Conservation (phyloP, 30 jellyfish, hydroid and myxozoan genomes). For the Clytia hemisphaerica region DNA sequence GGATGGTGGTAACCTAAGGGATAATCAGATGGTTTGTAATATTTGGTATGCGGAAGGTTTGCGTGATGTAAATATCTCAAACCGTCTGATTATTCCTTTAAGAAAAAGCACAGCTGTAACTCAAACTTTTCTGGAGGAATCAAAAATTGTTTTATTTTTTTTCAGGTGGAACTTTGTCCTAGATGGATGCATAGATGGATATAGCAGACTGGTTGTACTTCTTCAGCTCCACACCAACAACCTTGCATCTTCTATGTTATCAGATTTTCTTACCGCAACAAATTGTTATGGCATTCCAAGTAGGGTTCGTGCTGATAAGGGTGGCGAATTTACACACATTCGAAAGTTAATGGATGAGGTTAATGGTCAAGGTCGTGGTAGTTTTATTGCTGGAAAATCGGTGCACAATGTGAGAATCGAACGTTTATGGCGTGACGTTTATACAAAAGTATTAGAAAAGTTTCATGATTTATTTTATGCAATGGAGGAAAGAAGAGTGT, state of each 20-base stretch:
- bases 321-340: constrained; percentile 7
- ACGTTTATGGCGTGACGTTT: constrained; percentile 27
- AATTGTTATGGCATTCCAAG: constrained; percentile 18
- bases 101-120: too few species aligned
- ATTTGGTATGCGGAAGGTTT: too few species aligned
- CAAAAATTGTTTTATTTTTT: neutral
- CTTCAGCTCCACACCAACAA: constrained; percentile 2
- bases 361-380: constrained; percentile 27
- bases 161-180: neutral
- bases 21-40: too few species aligned
- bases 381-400: constrained; percentile 27
- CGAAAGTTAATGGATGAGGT: constrained; percentile 15
- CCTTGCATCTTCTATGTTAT: constrained; percentile 13
- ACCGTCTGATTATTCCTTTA: too few species aligned
- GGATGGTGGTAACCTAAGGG: too few species aligned
- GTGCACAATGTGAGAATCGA: constrained; percentile 20
- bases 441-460: constrained; percentile 23
- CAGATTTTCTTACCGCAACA: neutral
- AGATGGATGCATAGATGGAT: constrained; percentile 19
- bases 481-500: constrained; percentile 16
- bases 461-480: constrained; percentile 9
- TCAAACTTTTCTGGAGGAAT: too few species aligned
- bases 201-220: constrained; percentile 4
- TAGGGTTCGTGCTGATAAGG: constrained; percentile 14
- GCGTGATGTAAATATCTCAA: too few species aligned